phyloP scores from a whole-genome alignment of 2,888 invertebrate species.

The Pycnomerus fuliginosus region DNA sequence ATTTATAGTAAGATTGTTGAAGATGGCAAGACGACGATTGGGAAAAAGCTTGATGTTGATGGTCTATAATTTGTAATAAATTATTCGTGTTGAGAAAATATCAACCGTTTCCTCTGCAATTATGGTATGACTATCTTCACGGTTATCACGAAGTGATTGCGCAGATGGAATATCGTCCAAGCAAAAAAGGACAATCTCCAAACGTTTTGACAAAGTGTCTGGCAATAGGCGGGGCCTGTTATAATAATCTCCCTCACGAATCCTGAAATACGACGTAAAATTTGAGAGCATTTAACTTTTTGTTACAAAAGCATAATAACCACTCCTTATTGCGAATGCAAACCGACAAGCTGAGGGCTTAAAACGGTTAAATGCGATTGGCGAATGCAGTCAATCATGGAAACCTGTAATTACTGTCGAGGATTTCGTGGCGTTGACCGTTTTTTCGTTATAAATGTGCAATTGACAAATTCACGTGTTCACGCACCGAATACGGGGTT shows the following conservation, averaged over 20 bases:
- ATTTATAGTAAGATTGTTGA: too few relatives aligned
- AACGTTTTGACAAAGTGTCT: too few relatives aligned
- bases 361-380: constrained; percentile 34
- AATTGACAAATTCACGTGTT: constrained; percentile 19
- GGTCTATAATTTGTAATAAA: too few relatives aligned
- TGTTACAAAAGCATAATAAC: constrained; percentile 40
- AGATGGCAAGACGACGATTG: too few relatives aligned
- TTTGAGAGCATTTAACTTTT: constrained; percentile 41
- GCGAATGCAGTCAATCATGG: constrained; percentile 44
- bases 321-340: constrained; percentile 44
- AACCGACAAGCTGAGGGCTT: constrained; percentile 33
- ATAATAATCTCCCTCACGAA: constrained; percentile 34
- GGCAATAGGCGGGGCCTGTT: constrained; percentile 24
- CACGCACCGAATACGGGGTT: constrained; percentile 13
- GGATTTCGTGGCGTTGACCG: constrained; percentile 21
- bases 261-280: constrained; percentile 32
- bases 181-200: too few relatives aligned
- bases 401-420: constrained; percentile 36
- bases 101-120: too few relatives aligned
- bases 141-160: too few relatives aligned
- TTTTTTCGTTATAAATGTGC: constrained; percentile 8
- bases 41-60: too few relatives aligned
- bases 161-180: too few relatives aligned
- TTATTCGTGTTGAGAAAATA: too few relatives aligned
- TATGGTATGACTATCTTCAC: too few relatives aligned